Evolutionary conservation across 1,140 invertebrate species (phyloP).

Genomic region (Zaprionus capensis): DNA sequence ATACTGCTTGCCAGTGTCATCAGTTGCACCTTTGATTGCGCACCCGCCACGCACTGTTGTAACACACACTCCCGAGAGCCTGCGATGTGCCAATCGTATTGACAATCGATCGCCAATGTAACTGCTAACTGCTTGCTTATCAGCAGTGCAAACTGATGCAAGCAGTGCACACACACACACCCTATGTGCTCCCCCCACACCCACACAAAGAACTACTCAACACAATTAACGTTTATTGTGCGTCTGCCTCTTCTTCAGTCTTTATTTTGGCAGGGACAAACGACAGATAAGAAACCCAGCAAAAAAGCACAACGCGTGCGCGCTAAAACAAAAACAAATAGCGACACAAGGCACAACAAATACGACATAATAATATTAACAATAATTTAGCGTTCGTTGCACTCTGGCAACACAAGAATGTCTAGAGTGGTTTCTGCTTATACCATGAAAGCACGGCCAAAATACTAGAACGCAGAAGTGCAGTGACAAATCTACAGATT

Average conservation of each 20-base stretch:
- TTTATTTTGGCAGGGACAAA: conserved; percentile 49
- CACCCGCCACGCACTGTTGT: conserved; percentile 6
- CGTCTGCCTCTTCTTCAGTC: neutral
- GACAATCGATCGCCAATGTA: neutral
- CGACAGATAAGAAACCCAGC: conserved; percentile 63
- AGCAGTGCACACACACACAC: conserved; percentile 6
- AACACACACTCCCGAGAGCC: conserved; percentile 6
- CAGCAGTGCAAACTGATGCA: conserved; percentile 9
- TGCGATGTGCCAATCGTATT: conserved; percentile 25
- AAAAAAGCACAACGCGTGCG: conserved; percentile 47
- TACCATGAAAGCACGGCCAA: conserved; percentile 22
- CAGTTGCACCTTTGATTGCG: conserved; percentile 55
- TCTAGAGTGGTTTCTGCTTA: conserved; percentile 50
- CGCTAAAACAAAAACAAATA: conserved; percentile 74
- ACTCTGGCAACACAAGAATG: conserved; percentile 33
- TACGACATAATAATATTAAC: conserved; percentile 31
- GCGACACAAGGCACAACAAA: conserved; percentile 13
- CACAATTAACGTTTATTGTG: neutral
- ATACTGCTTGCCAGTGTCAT: conserved; percentile 24
- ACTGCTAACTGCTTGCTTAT: conserved; percentile 19
- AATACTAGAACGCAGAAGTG: neutral
- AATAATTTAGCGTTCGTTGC: conserved; percentile 64
- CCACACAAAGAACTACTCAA: neutral
- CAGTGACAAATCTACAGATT: conserved; percentile 2
- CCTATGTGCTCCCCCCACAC: neutral